A percentile compares a stretch with the other conserved stretches of the same genome.
Evolutionary conservation across 2,113 vertebrate species (phyloP).

Genomic region (Protobothrops mucrosquamatus): DNA sequence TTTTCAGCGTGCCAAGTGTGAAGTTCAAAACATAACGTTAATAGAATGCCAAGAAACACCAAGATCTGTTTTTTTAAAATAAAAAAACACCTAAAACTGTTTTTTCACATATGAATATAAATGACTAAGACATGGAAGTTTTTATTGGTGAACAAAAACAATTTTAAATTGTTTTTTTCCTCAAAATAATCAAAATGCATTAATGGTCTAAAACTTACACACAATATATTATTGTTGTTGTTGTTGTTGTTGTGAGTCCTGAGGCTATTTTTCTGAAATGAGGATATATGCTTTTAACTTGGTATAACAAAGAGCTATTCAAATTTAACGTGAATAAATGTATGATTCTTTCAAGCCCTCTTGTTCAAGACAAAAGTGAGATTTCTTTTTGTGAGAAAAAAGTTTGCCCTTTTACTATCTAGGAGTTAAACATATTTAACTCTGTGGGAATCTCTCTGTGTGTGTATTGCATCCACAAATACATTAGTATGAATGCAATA

Average conservation of each 20-base stretch:
- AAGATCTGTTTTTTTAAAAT: conserved; percentile 2
- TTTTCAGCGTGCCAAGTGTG: background rate
- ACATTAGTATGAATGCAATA: background rate
- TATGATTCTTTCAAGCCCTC: conserved; percentile 13
- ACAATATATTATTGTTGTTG: background rate
- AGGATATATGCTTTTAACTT: background rate
- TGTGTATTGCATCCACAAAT: background rate
- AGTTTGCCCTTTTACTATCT: conserved; percentile 18
- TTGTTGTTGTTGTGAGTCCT: background rate
- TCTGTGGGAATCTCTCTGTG: background rate
- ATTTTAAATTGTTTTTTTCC: background rate
- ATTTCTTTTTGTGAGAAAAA: conserved; percentile 12
- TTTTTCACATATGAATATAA: conserved; percentile 1
- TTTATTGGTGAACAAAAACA: background rate
- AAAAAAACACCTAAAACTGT: background rate
- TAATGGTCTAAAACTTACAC: background rate
- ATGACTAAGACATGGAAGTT: background rate
- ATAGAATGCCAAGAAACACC: conserved; percentile 22
- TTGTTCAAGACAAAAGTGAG: conserved; percentile 12
- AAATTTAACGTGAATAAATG: background rate
- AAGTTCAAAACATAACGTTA: conserved; percentile 39
- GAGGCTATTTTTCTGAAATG: conserved; percentile 29
- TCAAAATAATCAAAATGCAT: conserved; percentile 24
- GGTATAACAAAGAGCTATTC: conserved; percentile 39
- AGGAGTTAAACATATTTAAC: background rate